A percentile compares a stretch with the other conserved stretches of the same genome.
Conservation (phyloP, 2,797 vertebrate species). For the Paratrypauchen microcephalus region DNA sequence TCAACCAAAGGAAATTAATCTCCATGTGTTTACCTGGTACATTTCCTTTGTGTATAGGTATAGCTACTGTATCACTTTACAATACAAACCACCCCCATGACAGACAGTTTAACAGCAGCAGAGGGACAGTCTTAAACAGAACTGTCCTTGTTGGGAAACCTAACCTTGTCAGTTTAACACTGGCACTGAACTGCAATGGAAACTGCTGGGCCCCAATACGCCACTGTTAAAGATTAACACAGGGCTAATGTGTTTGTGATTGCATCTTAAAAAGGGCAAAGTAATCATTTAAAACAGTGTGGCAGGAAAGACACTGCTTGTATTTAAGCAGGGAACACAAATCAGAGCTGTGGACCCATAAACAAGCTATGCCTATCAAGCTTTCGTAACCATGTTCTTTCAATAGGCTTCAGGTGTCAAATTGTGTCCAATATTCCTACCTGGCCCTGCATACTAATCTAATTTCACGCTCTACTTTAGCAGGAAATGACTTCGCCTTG, state of each 20-base stretch:
- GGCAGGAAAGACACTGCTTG: not conserved
- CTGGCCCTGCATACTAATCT: slow-evolving; percentile 63
- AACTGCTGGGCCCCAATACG: slow-evolving; percentile 4
- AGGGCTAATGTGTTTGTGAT: slow-evolving; percentile 1
- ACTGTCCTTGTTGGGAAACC: slow-evolving; percentile 12
- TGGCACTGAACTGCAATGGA: slow-evolving; percentile 11
- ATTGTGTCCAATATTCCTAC: slow-evolving; percentile 47
- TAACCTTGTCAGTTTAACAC: slow-evolving; percentile 26
- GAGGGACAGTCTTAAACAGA: slow-evolving; percentile 5
- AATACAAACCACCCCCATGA: not conserved
- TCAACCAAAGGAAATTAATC: too few species aligned
- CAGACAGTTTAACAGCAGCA: slow-evolving; percentile 4
- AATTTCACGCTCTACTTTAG: slow-evolving; percentile 69
- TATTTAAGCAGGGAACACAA: not conserved
- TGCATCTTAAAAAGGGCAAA: not conserved
- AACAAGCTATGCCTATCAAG: not conserved
- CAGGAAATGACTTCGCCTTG: slow-evolving; percentile 90
- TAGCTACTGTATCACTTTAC: not conserved
- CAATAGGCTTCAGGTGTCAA: slow-evolving; percentile 35
- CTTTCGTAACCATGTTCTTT: slow-evolving; percentile 28
- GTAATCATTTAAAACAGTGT: not conserved
- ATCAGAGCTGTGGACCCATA: not conserved
- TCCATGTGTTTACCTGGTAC: too few species aligned
- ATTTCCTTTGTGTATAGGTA: not conserved
- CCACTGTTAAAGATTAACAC: not conserved